Percentiles rank a stretch among this genome's conserved stretches.
These are phyloP conservation scores for Vanessa tameamea DNA, from an alignment of 1,140 invertebrate species.

Conservation along the genomic window DNA sequence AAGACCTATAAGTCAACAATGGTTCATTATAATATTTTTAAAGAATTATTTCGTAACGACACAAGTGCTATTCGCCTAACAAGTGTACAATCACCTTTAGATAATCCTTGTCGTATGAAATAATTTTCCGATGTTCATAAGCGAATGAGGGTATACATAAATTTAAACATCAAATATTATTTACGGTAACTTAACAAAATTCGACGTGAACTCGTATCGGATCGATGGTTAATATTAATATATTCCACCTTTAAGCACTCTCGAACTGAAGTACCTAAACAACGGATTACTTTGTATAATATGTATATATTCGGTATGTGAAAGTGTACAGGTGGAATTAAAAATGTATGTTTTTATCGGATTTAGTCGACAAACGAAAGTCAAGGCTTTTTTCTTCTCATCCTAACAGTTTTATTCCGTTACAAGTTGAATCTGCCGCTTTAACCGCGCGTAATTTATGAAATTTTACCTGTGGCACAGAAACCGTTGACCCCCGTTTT, in stretches of 20 bases:
- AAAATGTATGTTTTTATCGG: neutral
- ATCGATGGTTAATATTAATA: slow-evolving; percentile 64
- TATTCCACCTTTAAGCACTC: slow-evolving; percentile 66
- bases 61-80: neutral
- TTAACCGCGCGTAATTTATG: too few species aligned
- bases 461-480: too few species aligned
- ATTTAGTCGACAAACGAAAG: too few species aligned
- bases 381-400: too few species aligned
- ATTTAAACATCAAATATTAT: slow-evolving; percentile 13
- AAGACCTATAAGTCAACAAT: too few species aligned
- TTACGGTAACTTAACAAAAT: slow-evolving; percentile 45
- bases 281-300: slow-evolving; percentile 13
- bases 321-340: neutral
- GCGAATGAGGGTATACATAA: slow-evolving; percentile 2
- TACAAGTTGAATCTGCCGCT: too few species aligned
- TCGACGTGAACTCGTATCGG: slow-evolving; percentile 42
- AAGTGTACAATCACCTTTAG: neutral
- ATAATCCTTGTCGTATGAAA: neutral
- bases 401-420: too few species aligned
- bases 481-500: too few species aligned
- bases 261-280: slow-evolving; percentile 55
- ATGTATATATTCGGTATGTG: neutral
- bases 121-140: slow-evolving; percentile 1
- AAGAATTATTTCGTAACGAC: neutral
- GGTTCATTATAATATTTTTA: too few species aligned